Percentiles rank a stretch among this genome's conserved stretches.
Conservation (phyloP, 2,888 invertebrate species). For the Drosophila subsilvestris region DNA sequence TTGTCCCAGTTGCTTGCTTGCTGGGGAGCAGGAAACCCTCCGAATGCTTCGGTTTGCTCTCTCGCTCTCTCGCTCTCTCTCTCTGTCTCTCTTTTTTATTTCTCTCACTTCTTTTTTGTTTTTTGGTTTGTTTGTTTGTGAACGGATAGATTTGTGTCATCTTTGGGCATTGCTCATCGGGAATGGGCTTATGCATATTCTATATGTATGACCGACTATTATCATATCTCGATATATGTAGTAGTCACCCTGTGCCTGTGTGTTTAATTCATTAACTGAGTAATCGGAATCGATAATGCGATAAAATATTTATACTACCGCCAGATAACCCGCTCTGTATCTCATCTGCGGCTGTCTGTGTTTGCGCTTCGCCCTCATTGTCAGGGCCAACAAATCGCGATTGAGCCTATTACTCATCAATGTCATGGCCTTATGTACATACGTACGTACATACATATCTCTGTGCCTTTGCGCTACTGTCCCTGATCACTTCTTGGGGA, state of each 20-base stretch:
- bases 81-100: constrained; percentile 1
- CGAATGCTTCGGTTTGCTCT: no score
- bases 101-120: background rate
- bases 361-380: constrained; percentile 31
- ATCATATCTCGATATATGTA: constrained; percentile 37
- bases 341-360: background rate
- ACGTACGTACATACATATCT: no score
- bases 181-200: constrained; percentile 1
- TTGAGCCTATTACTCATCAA: constrained; percentile 62
- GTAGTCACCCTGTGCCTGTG: constrained; percentile 40
- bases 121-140: no score
- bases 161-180: background rate
- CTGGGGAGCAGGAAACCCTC: constrained; percentile 14
- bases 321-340: constrained; percentile 32
- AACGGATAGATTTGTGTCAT: background rate
- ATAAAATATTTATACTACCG: constrained; percentile 68
- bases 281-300: constrained; percentile 78
- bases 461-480: background rate
- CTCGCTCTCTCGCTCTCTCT: background rate
- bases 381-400: constrained; percentile 35
- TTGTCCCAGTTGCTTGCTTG: constrained; percentile 29
- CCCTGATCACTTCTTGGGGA: background rate
- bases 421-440: constrained; percentile 17
- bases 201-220: no score
- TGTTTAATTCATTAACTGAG: constrained; percentile 72